phyloP scores from a whole-genome alignment of 2,888 invertebrate species.

The Ctena decussata region DNA sequence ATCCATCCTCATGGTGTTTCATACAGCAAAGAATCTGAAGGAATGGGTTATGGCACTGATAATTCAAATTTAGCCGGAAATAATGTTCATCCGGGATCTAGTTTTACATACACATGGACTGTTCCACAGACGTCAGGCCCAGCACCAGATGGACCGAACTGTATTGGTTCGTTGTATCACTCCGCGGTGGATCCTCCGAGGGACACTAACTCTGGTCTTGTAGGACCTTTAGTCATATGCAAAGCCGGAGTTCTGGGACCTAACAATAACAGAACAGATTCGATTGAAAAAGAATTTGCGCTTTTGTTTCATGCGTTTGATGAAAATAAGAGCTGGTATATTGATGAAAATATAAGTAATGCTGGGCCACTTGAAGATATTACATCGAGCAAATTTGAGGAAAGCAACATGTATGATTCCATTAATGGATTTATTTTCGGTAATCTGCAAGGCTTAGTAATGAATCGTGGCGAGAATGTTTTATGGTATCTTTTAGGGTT shows the following conservation, averaged over 20 bases:
- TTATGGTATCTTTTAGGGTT: slow-evolving; percentile 76
- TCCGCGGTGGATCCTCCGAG: slow-evolving; percentile 73
- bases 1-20: slow-evolving; percentile 65
- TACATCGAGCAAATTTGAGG: slow-evolving; percentile 53
- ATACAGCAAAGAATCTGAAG: slow-evolving; percentile 69
- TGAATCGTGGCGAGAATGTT: slow-evolving; percentile 62
- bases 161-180: slow-evolving; percentile 75
- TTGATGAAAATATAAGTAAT: slow-evolving; percentile 74
- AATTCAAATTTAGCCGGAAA: slow-evolving; percentile 8
- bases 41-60: slow-evolving; percentile 51
- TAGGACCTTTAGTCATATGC: slow-evolving; percentile 75
- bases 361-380: slow-evolving; percentile 57
- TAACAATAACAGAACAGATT: slow-evolving; percentile 53
- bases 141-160: slow-evolving; percentile 70
- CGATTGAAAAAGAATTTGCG: slow-evolving; percentile 77
- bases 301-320: slow-evolving; percentile 77
- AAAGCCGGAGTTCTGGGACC: slow-evolving; percentile 54
- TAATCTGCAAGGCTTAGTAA: slow-evolving; percentile 66
- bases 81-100: slow-evolving; percentile 52
- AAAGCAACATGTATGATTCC: slow-evolving; percentile 71
- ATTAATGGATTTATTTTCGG: slow-evolving; percentile 74
- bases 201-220: slow-evolving; percentile 72
- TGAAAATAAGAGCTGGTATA: slow-evolving; percentile 79
- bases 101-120: slow-evolving; percentile 66
- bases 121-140: slow-evolving; percentile 73